Conservation (phyloP, 2,888 invertebrate genomes). For the Drosophila prostipennis region DNA sequence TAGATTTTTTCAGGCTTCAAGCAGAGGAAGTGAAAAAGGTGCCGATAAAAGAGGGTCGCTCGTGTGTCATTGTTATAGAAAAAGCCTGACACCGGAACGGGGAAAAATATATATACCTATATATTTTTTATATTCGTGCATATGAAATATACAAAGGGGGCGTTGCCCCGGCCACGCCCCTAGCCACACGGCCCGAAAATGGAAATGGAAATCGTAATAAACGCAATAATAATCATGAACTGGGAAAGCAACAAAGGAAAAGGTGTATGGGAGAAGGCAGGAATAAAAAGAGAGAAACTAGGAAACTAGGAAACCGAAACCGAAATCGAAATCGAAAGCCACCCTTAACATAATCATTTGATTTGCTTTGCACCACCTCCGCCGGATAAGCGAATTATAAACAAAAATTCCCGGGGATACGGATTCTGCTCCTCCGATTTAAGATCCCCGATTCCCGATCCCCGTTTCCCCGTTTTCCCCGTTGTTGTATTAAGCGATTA, state of each 20-base stretch:
- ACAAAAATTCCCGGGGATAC: constrained; percentile 2
- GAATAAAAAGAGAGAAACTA: constrained; percentile 17
- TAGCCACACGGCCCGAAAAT: constrained; percentile 62
- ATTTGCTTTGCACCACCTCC: constrained; percentile 19
- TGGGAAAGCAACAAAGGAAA: constrained; percentile 53
- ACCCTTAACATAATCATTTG: constrained; percentile 43
- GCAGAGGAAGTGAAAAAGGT: constrained; percentile 12
- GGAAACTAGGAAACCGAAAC: constrained; percentile 6
- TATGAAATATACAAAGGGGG: constrained; percentile 49
- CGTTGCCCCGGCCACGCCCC: constrained; percentile 60
- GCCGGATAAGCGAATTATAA: constrained; percentile 45
- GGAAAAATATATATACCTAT: constrained; percentile 14
- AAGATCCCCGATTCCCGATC: too few relatives aligned
- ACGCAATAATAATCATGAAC: constrained; percentile 71
- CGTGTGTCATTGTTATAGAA: constrained; percentile 58
- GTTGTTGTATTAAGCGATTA: constrained; percentile 56
- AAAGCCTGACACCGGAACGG: constrained; percentile 72
- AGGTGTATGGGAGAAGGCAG: not conserved
- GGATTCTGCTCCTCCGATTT: not conserved
- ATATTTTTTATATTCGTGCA: constrained; percentile 8
- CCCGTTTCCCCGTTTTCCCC: not conserved
- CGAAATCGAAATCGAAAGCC: constrained; percentile 40
- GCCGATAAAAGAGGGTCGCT: constrained; percentile 11
- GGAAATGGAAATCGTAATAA: constrained; percentile 71
- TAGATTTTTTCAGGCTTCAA: not conserved